phyloP scores from a whole-genome alignment of 2,888 invertebrate species.

The Drosophila infuscata region DNA sequence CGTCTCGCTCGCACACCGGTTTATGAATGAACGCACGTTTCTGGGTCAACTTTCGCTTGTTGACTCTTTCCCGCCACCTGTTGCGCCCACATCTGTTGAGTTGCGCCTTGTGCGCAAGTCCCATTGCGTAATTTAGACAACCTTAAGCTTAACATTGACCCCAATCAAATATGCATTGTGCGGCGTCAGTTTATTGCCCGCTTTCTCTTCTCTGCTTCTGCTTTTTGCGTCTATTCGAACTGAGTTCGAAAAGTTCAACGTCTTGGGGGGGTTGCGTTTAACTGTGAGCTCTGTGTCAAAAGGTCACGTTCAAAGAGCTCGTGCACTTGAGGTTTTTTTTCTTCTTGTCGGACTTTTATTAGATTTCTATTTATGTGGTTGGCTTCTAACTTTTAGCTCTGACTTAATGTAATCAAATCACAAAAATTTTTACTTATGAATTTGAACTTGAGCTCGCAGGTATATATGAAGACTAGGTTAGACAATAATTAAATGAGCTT shows the following conservation, averaged over 20 bases:
- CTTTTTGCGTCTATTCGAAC: slow-evolving; percentile 3
- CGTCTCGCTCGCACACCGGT: slow-evolving; percentile 56
- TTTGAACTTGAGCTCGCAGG: neutral
- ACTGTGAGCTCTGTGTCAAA: slow-evolving; percentile 18
- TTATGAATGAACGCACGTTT: slow-evolving; percentile 76
- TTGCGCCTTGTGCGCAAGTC: slow-evolving; percentile 55
- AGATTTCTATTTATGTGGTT: neutral
- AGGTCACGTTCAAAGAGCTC: slow-evolving; percentile 59
- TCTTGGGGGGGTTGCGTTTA: slow-evolving; percentile 32
- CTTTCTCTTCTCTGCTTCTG: slow-evolving; percentile 23
- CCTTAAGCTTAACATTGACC: slow-evolving; percentile 69
- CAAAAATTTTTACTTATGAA: neutral
- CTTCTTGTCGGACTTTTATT: neutral
- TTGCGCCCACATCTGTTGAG: slow-evolving; percentile 44
- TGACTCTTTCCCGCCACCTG: slow-evolving; percentile 55
- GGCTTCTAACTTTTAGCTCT: neutral
- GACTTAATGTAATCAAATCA: neutral
- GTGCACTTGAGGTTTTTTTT: neutral
- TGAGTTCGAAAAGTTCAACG: slow-evolving; percentile 46
- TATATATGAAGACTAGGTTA: slow-evolving; percentile 54
- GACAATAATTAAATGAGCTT: slow-evolving; percentile 85
- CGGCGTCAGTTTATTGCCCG: slow-evolving; percentile 28
- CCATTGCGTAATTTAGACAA: slow-evolving; percentile 30
- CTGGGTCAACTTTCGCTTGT: slow-evolving; percentile 66
- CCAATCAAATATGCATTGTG: slow-evolving; percentile 54